These are phyloP conservation scores for Phlogophora meticulosa DNA, from an alignment of 2,888 invertebrate species.

Conservation along the genomic window DNA sequence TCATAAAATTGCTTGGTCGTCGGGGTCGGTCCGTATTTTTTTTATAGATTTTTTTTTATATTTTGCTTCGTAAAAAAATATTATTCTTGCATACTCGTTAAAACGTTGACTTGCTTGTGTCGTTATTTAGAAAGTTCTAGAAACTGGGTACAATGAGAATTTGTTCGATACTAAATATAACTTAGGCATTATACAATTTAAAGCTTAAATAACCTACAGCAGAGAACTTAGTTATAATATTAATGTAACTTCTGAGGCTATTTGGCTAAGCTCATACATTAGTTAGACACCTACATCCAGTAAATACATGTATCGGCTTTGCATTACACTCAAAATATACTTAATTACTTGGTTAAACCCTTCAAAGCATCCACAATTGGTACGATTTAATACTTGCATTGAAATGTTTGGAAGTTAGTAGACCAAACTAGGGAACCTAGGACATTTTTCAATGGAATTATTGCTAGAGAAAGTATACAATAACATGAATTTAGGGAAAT, in stretches of 20 bases:
- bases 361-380: not conserved
- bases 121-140: slow-evolving; percentile 22
- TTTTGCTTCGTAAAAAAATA: slow-evolving; percentile 74
- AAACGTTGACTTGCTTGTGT: slow-evolving; percentile 68
- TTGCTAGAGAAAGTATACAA: not conserved
- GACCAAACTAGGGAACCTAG: no score
- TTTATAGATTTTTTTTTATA: slow-evolving; percentile 70
- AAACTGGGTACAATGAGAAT: slow-evolving; percentile 43
- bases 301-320: not conserved
- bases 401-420: not conserved
- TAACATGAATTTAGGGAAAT: not conserved
- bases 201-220: not conserved
- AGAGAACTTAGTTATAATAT: slow-evolving; percentile 20
- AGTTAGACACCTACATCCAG: not conserved
- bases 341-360: not conserved
- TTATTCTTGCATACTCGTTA: slow-evolving; percentile 62
- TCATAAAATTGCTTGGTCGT: slow-evolving; percentile 78
- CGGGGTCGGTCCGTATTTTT: slow-evolving; percentile 79
- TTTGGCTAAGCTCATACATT: not conserved
- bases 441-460: no score
- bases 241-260: not conserved
- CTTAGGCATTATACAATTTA: not conserved
- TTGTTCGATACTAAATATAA: not conserved
- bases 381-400: not conserved
- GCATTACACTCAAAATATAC: not conserved